phyloP scores from a whole-genome alignment of 2,113 vertebrate species.

The Buteo buteo region DNA sequence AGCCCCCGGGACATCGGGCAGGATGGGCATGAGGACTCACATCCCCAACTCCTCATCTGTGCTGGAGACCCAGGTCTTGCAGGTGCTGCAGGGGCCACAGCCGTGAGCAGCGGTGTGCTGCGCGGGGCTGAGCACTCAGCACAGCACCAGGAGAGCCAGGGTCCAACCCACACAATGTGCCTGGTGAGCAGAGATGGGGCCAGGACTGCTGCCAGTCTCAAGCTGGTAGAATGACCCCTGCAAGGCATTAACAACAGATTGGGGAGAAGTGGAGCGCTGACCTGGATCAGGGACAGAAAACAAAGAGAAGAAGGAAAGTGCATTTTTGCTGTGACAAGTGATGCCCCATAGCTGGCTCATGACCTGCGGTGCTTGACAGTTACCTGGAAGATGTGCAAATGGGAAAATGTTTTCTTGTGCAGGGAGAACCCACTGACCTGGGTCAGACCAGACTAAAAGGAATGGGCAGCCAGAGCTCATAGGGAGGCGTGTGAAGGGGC shows the following conservation, averaged over 20 bases:
- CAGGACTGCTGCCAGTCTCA: neutral
- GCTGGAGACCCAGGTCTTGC: neutral
- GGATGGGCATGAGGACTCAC: neutral
- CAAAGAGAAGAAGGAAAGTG: neutral
- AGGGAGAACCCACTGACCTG: neutral
- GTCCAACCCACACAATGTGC: neutral
- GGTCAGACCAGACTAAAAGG: neutral
- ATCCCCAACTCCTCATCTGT: neutral
- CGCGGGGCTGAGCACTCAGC: neutral
- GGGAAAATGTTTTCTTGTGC: neutral
- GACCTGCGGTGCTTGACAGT: neutral
- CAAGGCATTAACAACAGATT: neutral
- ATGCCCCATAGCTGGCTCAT: neutral
- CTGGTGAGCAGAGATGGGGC: neutral
- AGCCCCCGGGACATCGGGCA: neutral
- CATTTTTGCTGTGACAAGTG: neutral
- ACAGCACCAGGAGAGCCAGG: neutral
- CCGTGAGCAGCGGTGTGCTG: rapidly evolving
- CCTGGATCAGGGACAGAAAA: neutral
- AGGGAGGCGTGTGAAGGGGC: neutral
- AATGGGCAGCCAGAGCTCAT: neutral
- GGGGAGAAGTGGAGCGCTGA: neutral
- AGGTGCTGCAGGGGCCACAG: neutral
- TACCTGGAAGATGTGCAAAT: neutral
- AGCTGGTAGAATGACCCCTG: neutral